These are phyloP conservation scores for Drosophila anceps DNA, from an alignment of 2,888 invertebrate species.

Conservation along the genomic window DNA sequence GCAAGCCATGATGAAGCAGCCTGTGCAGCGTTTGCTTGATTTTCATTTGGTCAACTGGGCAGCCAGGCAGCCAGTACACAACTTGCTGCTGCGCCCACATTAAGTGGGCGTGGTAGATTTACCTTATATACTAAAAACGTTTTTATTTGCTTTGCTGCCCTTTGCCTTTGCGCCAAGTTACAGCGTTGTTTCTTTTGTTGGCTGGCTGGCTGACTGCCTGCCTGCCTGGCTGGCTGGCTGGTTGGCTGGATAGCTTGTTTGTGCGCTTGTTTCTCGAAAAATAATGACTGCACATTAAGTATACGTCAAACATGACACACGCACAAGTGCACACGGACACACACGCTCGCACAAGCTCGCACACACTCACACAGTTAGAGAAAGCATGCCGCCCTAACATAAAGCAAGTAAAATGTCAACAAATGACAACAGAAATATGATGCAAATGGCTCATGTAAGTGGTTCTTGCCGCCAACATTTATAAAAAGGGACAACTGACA, in stretches of 20 bases:
- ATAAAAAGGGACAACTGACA: constrained; percentile 62
- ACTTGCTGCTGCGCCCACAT: constrained; percentile 27
- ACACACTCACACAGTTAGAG: constrained; percentile 4
- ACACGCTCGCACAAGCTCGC: constrained; percentile 30
- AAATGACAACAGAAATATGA: constrained; percentile 84
- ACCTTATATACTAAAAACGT: constrained; percentile 45
- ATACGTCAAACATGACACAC: constrained; percentile 63
- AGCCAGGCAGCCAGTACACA: constrained; percentile 25
- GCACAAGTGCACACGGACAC: constrained; percentile 24
- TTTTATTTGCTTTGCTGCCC: constrained; percentile 66
- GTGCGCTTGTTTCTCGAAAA: constrained; percentile 75
- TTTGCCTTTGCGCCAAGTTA: constrained; percentile 45
- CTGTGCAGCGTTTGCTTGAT: constrained; percentile 43
- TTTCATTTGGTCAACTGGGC: constrained; percentile 44
- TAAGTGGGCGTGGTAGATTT: constrained; percentile 44
- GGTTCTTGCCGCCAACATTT: constrained; percentile 77
- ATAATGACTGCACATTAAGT: constrained; percentile 81
- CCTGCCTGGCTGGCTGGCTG: constrained; percentile 16
- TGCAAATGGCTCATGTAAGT: constrained; percentile 83
- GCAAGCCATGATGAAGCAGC: constrained; percentile 47
- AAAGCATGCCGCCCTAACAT: constrained; percentile 38
- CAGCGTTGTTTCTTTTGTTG: constrained; percentile 43
- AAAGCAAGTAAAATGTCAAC: constrained; percentile 78
- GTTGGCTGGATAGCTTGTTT: constrained; percentile 42
- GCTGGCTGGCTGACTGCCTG: not conserved